phyloP scores from a whole-genome alignment of 2,888 invertebrate genomes.

The Catonia carolina region DNA sequence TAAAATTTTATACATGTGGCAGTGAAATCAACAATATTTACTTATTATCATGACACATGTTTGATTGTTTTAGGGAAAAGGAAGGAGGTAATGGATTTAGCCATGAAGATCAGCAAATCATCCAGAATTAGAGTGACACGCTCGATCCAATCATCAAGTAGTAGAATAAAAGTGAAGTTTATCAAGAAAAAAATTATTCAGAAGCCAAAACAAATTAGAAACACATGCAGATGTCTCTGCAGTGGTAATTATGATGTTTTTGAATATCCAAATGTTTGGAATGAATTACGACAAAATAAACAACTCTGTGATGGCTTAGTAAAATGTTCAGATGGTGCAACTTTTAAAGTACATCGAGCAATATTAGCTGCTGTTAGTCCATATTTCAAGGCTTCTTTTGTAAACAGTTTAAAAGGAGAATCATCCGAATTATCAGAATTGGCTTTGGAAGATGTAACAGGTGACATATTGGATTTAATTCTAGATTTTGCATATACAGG shows the following conservation, averaged over 20 bases:
- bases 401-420: constrained; percentile 57
- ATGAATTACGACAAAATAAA: constrained; percentile 46
- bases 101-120: too few relatives aligned
- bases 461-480: constrained; percentile 55
- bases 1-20: too few relatives aligned
- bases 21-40: too few relatives aligned
- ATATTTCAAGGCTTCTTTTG: constrained; percentile 65
- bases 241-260: neutral
- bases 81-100: too few relatives aligned
- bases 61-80: too few relatives aligned
- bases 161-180: too few relatives aligned
- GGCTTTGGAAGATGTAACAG: constrained; percentile 50
- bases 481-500: constrained; percentile 72
- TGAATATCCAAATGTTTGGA: constrained; percentile 8
- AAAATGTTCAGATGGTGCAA: constrained; percentile 53
- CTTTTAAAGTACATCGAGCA: constrained; percentile 60
- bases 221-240: neutral
- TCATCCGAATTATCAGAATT: constrained; percentile 55
- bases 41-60: too few relatives aligned
- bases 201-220: neutral
- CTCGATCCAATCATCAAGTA: too few relatives aligned
- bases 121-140: too few relatives aligned
- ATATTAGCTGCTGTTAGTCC: constrained; percentile 66
- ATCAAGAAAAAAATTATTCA: too few relatives aligned
- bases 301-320: constrained; percentile 66